Evolutionary conservation across 2,113 vertebrate species (phyloP).

Genomic region (Vicugna pacos): DNA sequence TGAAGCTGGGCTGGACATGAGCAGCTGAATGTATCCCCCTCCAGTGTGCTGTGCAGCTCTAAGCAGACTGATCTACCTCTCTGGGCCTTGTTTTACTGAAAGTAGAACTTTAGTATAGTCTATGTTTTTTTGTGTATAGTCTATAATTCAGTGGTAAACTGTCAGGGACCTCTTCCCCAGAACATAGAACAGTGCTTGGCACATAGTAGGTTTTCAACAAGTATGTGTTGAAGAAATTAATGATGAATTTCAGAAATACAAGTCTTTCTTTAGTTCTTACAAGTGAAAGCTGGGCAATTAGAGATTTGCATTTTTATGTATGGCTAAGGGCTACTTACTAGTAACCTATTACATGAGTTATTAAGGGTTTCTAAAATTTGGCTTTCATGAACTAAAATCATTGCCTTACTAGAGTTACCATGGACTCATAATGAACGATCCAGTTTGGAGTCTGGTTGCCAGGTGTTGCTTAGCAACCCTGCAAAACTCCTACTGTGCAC

Average conservation of each 20-base stretch:
- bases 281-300: neutral
- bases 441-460: slow-evolving; percentile 52
- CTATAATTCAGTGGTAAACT: neutral
- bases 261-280: neutral
- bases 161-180: neutral
- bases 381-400: slow-evolving; percentile 57
- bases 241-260: neutral
- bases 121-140: neutral
- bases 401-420: slow-evolving; percentile 48
- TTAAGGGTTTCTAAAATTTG: slow-evolving; percentile 60
- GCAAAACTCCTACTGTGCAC: slow-evolving; percentile 80
- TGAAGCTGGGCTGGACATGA: neutral
- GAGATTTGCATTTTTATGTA: slow-evolving; percentile 42
- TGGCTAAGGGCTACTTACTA: neutral
- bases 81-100: slow-evolving; percentile 19
- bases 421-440: slow-evolving; percentile 48
- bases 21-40: neutral
- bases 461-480: slow-evolving; percentile 75
- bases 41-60: neutral
- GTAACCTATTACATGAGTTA: slow-evolving; percentile 38
- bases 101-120: neutral
- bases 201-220: neutral
- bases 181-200: neutral
- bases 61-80: neutral
- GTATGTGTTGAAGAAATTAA: neutral